Percentiles rank a stretch among this genome's conserved stretches.
Evolutionary conservation across 2,797 vertebrate species (phyloP).

Genomic region (Chelonia mydas): DNA sequence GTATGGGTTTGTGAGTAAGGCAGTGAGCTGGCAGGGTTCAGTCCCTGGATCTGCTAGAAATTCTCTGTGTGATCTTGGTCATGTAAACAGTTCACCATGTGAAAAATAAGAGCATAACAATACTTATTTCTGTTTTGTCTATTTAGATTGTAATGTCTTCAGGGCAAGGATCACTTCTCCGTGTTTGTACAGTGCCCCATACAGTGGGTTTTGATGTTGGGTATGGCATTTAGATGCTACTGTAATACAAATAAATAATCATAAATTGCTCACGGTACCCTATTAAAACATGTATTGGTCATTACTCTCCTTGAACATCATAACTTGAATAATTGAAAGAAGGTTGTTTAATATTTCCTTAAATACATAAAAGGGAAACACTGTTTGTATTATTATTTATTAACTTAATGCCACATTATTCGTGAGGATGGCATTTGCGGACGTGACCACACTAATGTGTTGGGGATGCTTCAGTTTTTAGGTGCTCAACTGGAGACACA

Average conservation of each 20-base stretch:
- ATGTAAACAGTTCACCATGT: rapidly evolving
- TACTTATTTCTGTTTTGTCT: neutral
- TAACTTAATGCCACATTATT: neutral
- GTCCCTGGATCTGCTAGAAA: neutral
- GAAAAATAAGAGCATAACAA: neutral
- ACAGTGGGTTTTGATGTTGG: neutral
- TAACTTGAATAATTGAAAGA: neutral
- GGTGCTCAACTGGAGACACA: neutral
- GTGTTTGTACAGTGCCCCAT: neutral
- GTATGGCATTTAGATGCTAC: neutral
- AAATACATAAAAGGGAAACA: neutral
- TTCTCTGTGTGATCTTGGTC: neutral
- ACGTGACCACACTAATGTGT: neutral
- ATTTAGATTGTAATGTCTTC: neutral
- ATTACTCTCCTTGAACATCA: neutral
- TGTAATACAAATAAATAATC: neutral
- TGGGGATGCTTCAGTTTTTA: neutral
- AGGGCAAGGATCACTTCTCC: neutral
- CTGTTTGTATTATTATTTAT: neutral
- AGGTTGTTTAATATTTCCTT: neutral
- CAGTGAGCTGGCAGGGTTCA: neutral
- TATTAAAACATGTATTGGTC: neutral
- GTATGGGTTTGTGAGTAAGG: neutral
- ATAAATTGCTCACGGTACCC: neutral
- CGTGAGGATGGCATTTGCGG: neutral